Base-by-base conservation (phyloP, 2,113 vertebrate species). In the Patagioenas fasciata region DNA sequence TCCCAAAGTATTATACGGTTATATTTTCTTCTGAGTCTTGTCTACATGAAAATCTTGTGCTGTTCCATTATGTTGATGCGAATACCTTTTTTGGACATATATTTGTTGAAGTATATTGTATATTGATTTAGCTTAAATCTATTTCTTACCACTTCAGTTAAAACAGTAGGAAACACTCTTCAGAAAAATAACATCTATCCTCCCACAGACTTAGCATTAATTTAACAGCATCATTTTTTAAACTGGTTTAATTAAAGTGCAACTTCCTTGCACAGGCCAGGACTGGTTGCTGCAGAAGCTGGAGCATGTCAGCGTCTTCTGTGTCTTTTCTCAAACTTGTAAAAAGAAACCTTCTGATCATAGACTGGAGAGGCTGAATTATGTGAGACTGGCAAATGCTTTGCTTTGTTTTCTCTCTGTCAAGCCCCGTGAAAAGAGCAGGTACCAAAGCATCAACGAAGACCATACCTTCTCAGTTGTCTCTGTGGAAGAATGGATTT, bases 181-280 rank as follows among this genome's bases (percentile, higher is more conserved):
- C 51, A 92, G 61, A 62, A 91, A 85, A 95, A 70, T 69, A 64
- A 71, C 44, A 62, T 61, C 66, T 72, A 13, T 91, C 91, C 74
- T 93, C 95, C 91, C 75, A 95, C 88, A 93, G 79, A 54, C n/a
- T 75, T 89, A 69, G 47, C 66, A 73, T 73, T 80, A 83, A 90
- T 90, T 90, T 83, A 85, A 80, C 66, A 80, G 51, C 56, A 77
- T 80, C 71, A 11, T n/a, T 2, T 91, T 91, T 89, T 93, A 64
- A 96, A 88, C 75, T 50, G 24, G 12, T 78, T 95, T 96, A 88
- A 94, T 96, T 93, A 93, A 89, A 85, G 36, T 94, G 71, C 67
- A 88, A 1, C 90, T 94, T 96, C 81, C 91, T 88, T 69, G 85
- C 88, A 80, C 87, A 95, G 67, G 93, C 50, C 66, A 47, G 85